These are phyloP conservation scores for Girardinichthys multiradiatus DNA, from an alignment of 2,113 vertebrate genomes.

Conservation along the genomic window DNA sequence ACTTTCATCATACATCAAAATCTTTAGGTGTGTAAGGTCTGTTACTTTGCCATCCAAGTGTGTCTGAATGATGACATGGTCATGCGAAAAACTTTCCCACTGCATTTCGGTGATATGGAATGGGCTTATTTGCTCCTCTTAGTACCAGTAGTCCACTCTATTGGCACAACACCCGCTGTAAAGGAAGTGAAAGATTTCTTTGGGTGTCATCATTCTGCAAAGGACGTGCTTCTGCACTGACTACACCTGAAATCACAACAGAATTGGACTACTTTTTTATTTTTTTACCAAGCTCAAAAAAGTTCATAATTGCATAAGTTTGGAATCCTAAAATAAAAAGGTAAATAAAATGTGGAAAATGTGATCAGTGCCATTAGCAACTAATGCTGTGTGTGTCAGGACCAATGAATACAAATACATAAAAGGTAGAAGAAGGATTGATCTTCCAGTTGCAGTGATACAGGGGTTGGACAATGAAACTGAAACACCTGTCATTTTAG, in stretches of 20 bases:
- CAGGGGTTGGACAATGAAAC: no score
- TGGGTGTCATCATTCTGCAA: conserved; percentile 18
- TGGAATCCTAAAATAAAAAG: not conserved
- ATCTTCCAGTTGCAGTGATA: conserved; percentile 1
- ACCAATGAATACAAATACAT: not conserved
- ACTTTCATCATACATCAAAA: not conserved
- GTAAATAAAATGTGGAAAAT: not conserved
- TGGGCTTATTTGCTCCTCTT: not conserved
- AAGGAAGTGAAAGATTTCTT: conserved; percentile 2
- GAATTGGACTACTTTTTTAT: not conserved
- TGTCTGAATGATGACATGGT: not conserved
- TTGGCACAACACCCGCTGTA: not conserved
- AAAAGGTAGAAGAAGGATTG: not conserved
- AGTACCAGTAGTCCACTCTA: no score
- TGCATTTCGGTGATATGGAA: not conserved
- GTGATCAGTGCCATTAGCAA: no score
- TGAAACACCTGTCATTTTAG: no score
- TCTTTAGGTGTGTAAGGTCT: not conserved
- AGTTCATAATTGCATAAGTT: not conserved
- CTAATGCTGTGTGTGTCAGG: not conserved
- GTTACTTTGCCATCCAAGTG: not conserved
- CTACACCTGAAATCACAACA: not conserved
- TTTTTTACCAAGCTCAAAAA: not conserved
- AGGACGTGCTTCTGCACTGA: not conserved
- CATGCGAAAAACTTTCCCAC: not conserved